These are phyloP conservation scores for Metallyticus violacea DNA, from an alignment of 2,888 invertebrate genomes.

Conservation along the genomic window DNA sequence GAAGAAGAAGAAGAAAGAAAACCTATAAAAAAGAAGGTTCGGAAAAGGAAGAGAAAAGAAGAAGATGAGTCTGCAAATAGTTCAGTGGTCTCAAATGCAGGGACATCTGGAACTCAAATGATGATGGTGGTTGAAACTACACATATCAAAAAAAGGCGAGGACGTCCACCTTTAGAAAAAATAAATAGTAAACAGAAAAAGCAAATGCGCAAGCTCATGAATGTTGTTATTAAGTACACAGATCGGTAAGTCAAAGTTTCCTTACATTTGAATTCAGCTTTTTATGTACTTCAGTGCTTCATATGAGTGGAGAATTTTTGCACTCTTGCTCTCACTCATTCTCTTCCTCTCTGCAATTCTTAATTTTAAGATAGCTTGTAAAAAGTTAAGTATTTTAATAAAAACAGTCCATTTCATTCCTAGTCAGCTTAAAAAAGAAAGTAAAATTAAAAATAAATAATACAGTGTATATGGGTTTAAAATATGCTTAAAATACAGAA, in stretches of 20 bases:
- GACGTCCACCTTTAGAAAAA: slow-evolving; percentile 33
- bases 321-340: no score
- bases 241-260: slow-evolving; percentile 44
- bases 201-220: slow-evolving; percentile 49
- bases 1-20: slow-evolving; percentile 37
- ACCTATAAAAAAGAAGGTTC: slow-evolving; percentile 34
- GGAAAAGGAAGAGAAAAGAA: slow-evolving; percentile 37
- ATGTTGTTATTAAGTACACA: slow-evolving; percentile 50
- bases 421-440: no score
- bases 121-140: slow-evolving; percentile 18
- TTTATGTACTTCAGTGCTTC: no score
- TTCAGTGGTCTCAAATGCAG: neutral
- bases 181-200: slow-evolving; percentile 40
- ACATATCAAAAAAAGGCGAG: slow-evolving; percentile 31
- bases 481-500: no score
- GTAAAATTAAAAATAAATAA: no score
- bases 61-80: slow-evolving; percentile 36
- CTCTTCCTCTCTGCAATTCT: no score
- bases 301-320: no score
- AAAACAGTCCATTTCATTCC: no score
- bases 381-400: no score
- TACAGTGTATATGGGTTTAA: no score
- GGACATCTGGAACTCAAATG: neutral
- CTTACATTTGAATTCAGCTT: no score
- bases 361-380: no score